Evolutionary conservation across 2,888 invertebrate genomes (phyloP).

Genomic region (Cheilosia scutellata): DNA sequence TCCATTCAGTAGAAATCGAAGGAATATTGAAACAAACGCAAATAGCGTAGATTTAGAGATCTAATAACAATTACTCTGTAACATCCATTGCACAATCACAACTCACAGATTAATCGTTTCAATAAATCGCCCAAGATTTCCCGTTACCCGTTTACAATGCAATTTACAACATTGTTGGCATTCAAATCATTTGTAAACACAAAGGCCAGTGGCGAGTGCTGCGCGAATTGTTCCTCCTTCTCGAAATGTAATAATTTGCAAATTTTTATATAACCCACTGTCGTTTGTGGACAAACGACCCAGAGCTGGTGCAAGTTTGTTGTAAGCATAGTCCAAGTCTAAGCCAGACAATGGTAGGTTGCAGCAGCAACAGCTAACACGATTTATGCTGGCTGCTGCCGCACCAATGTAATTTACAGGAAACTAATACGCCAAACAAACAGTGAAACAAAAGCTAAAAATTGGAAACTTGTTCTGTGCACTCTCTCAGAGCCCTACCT

Average conservation of each 20-base stretch:
- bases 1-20: too few species aligned
- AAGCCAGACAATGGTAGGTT: slow-evolving; percentile 40
- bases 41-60: neutral
- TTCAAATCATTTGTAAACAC: slow-evolving; percentile 69
- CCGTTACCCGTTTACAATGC: slow-evolving; percentile 50
- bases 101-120: slow-evolving; percentile 30
- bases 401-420: slow-evolving; percentile 62
- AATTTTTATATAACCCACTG: slow-evolving; percentile 51
- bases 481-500: slow-evolving; percentile 44
- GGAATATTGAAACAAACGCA: neutral
- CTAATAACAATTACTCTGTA: neutral
- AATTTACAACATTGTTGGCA: slow-evolving; percentile 64
- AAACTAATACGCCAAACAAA: slow-evolving; percentile 71
- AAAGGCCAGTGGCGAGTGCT: slow-evolving; percentile 53
- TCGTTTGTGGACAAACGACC: slow-evolving; percentile 35
- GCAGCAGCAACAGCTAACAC: slow-evolving; percentile 20
- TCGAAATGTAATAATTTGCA: slow-evolving; percentile 46
- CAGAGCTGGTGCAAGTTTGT: slow-evolving; percentile 35
- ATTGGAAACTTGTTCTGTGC: slow-evolving; percentile 61
- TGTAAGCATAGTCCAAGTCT: neutral
- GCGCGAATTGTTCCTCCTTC: slow-evolving; percentile 19
- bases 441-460: slow-evolving; percentile 53
- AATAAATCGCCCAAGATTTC: slow-evolving; percentile 47
- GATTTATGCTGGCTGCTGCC: slow-evolving; percentile 15
- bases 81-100: slow-evolving; percentile 4